phyloP scores from a whole-genome alignment of 2,113 vertebrate species.

The Holacanthus passer region DNA sequence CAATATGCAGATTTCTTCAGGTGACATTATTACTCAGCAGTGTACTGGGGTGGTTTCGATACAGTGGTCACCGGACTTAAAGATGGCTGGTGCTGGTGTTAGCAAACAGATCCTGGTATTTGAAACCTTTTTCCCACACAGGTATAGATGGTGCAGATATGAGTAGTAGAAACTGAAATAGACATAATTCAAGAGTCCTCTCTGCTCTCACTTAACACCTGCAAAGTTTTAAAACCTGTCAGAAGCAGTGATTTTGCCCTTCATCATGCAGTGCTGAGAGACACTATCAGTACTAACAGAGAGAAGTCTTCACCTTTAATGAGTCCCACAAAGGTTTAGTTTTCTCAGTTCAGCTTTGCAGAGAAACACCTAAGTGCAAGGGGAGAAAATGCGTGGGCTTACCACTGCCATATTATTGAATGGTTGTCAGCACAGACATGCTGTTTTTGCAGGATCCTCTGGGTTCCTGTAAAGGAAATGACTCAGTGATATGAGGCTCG shows the following conservation, averaged over 20 bases:
- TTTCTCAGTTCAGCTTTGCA: slow-evolving; percentile 35
- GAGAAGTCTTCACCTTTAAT: slow-evolving; percentile 19
- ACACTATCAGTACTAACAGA: slow-evolving; percentile 1
- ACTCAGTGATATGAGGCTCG: slow-evolving; percentile 74
- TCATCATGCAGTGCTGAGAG: background rate
- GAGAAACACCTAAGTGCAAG: slow-evolving; percentile 45
- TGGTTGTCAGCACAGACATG: slow-evolving; percentile 67
- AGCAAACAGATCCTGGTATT: slow-evolving; percentile 53
- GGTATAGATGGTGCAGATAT: slow-evolving; percentile 10
- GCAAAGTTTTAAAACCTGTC: background rate
- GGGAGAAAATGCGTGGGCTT: slow-evolving; percentile 55
- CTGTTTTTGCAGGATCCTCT: slow-evolving; percentile 77
- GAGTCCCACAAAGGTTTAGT: slow-evolving; percentile 23
- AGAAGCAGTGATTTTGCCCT: slow-evolving; percentile 20
- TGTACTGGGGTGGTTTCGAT: background rate
- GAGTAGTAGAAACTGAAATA: background rate
- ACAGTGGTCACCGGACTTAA: slow-evolving; percentile 2
- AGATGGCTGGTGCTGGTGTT: slow-evolving; percentile 15
- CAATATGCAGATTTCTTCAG: slow-evolving; percentile 56
- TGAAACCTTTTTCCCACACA: slow-evolving; percentile 48
- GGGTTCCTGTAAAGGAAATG: slow-evolving; percentile 84
- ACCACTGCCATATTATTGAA: slow-evolving; percentile 61
- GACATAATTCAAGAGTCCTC: slow-evolving; percentile 11
- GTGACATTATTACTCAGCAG: slow-evolving; percentile 36
- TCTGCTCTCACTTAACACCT: slow-evolving; percentile 2